Base-by-base conservation (phyloP, 2,113 vertebrate species). In the Edolisoma coerulescens region DNA sequence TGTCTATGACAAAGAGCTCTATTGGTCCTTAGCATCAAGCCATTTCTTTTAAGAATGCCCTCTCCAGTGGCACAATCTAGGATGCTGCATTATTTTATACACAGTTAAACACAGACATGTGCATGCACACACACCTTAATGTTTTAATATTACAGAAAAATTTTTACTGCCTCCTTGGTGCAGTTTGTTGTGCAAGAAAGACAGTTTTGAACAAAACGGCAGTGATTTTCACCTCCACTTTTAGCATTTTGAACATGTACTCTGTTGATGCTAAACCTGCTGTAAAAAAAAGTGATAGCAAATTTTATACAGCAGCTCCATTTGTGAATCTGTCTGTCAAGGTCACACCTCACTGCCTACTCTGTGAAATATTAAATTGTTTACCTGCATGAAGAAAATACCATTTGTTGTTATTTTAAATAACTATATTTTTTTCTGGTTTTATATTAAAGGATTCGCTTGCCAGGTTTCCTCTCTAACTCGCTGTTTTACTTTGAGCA, bases 351-450 rank as follows among this genome's bases (percentile, higher is more conserved):
- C 76, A 92, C 13, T 90, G 47, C 68, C 80, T 86, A 50, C 35
- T 21, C 45, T 73, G 50, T 89, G 63, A 95, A 93, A 85, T 56
- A 89, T 33, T 85, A 95, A 93, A 73, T 67, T 91, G 74, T 53
- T 90, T 83, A 86, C 67, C 13, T 75, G 18, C 39, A 64, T 53
- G 37, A 63, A 88, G 75, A 39, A 65, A 92, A 87, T 6, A 67
- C 3, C 16, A 59, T 84, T 89, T 74, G 39, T 18, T 76, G 22
- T 53, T 77, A 47, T 86, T 89, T 69, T 49, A 64, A 89, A 84
- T 59, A 50, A 76, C 27, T 65, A 27, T 24, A 21, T 59, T 95
- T 93, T 92, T 37, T 45, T 56, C 52, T 54, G 3, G 33, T 61
- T 83, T 84, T 90, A 63, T 65, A 67, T 57, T 35, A 70, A 63